Evolutionary conservation across 64 coral and sea anemone genomes (phyloP).

Genomic region (Montipora foliosa): DNA sequence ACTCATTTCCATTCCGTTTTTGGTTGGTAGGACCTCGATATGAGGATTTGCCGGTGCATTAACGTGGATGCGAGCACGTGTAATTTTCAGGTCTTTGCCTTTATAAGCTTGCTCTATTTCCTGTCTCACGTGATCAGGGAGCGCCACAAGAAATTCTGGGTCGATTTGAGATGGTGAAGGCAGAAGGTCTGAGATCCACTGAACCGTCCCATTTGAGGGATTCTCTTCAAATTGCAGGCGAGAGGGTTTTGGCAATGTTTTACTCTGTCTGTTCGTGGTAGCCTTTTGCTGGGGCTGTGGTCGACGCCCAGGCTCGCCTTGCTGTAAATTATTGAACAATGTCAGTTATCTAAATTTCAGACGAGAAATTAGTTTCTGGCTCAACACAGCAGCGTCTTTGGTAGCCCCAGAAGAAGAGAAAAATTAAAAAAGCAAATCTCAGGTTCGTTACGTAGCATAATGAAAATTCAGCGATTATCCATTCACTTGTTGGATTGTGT

Average conservation of each 20-base stretch:
- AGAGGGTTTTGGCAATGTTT: not conserved
- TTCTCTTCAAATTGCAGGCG: conserved; percentile 5
- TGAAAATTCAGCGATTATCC: too few species aligned
- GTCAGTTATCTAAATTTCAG: not conserved
- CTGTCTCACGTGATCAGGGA: conserved; percentile 42
- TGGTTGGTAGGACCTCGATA: not conserved
- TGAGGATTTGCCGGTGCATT: not conserved
- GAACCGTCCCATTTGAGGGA: not conserved
- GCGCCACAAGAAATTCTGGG: conserved; percentile 48
- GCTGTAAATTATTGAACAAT: not conserved
- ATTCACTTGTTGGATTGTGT: too few species aligned
- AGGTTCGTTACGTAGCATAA: too few species aligned
- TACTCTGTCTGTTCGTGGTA: not conserved
- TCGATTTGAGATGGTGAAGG: conserved; percentile 57
- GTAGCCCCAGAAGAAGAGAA: too few species aligned
- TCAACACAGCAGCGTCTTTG: too few species aligned
- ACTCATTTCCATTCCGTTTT: not conserved
- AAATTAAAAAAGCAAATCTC: too few species aligned
- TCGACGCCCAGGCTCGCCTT: not conserved
- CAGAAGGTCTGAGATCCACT: not conserved
- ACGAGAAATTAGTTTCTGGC: too few species aligned
- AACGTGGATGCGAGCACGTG: not conserved
- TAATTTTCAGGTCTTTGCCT: not conserved
- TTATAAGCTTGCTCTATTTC: conserved; percentile 46
- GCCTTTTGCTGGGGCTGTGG: not conserved